These are phyloP conservation scores for Balaeniceps rex DNA, from an alignment of 2,113 vertebrate species.

Conservation along the genomic window DNA sequence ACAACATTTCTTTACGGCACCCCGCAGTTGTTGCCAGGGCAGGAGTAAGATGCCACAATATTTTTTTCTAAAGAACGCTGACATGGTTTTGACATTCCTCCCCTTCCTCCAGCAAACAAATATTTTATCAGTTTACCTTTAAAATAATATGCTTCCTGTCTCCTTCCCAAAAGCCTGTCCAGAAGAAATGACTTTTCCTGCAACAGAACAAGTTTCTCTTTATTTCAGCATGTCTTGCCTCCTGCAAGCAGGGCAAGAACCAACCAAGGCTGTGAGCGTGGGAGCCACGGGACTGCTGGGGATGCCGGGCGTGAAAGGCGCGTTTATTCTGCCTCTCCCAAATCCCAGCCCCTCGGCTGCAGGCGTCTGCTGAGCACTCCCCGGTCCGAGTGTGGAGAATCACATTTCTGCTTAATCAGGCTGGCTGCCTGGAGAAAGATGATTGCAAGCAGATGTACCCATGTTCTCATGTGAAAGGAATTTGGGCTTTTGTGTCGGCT, in stretches of 20 bases:
- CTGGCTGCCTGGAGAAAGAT: not conserved
- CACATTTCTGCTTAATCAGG: conserved; percentile 47
- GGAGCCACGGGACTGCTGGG: not conserved
- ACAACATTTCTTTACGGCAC: not conserved
- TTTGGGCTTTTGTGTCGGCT: not conserved
- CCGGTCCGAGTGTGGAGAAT: not conserved
- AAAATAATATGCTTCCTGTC: conserved; percentile 21
- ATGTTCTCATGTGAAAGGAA: conserved; percentile 48
- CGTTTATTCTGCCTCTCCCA: conserved; percentile 11
- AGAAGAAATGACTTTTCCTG: conserved; percentile 37
- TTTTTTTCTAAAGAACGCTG: not conserved
- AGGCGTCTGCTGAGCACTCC: not conserved
- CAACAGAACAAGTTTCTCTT: conserved; percentile 41
- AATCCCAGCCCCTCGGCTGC: conserved; percentile 2
- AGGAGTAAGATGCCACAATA: not conserved
- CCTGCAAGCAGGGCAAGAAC: not conserved
- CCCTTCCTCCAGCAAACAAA: conserved; percentile 20
- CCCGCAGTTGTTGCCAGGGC: not conserved
- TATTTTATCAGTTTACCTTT: conserved; percentile 66
- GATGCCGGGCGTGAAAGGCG: conserved; percentile 25
- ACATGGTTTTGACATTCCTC: not conserved
- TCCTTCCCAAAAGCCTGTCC: conserved; percentile 36
- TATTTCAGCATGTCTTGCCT: conserved; percentile 21
- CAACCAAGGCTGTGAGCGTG: not conserved
- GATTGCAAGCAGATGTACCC: conserved; percentile 67